These are phyloP conservation scores for Thalassaphorura encarpata DNA, from an alignment of 1,140 invertebrate genomes.

Conservation along the genomic window DNA sequence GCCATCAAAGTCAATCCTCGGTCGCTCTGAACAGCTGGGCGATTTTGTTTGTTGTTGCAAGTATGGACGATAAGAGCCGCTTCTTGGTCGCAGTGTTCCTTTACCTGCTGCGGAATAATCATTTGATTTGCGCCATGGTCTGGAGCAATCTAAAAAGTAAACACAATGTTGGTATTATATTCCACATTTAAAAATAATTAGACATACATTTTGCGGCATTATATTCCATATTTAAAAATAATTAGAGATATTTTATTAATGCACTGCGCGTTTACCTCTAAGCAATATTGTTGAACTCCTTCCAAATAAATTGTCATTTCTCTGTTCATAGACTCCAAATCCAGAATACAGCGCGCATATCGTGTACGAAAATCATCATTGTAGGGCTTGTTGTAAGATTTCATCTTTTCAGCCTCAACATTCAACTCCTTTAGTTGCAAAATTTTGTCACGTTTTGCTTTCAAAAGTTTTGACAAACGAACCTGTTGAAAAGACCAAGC, in stretches of 20 bases:
- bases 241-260: not conserved
- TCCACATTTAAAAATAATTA: too few species aligned
- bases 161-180: too few species aligned
- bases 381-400: conserved; percentile 58
- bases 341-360: conserved; percentile 80
- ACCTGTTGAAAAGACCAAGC: conserved; percentile 38
- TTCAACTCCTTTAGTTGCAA: conserved; percentile 77
- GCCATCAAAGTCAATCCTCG: conserved; percentile 61
- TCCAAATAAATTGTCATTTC: conserved; percentile 76
- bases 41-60: conserved; percentile 46
- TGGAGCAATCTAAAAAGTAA: conserved; percentile 53
- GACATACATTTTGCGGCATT: too few species aligned
- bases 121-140: conserved; percentile 78
- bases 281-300: conserved; percentile 69
- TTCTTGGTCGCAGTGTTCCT: conserved; percentile 75
- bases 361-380: conserved; percentile 75
- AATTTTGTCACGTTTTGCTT: conserved; percentile 71
- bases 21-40: conserved; percentile 42
- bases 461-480: conserved; percentile 71
- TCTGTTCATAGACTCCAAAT: conserved; percentile 82
- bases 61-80: conserved; percentile 67
- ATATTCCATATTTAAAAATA: too few species aligned
- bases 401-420: conserved; percentile 73
- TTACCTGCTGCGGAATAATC: conserved; percentile 72
- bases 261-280: conserved; percentile 46